Conservation (phyloP, 2,113 vertebrate genomes). For the Thunnus maccoyii region DNA sequence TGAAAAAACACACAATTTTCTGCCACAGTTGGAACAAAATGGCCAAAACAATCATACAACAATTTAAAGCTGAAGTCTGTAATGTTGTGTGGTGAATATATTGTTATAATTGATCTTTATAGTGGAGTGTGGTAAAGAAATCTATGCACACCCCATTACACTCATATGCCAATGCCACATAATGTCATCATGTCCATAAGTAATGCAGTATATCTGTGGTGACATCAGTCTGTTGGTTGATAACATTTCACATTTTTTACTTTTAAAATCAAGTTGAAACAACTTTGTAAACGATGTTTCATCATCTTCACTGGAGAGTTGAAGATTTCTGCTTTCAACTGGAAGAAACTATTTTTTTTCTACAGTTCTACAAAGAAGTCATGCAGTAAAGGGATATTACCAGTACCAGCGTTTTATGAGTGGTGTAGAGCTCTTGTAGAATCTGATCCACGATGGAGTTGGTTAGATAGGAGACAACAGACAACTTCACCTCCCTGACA, state of each 20-base stretch:
- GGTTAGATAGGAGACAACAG: constrained; percentile 92
- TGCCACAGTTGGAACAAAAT: no score
- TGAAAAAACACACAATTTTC: no score
- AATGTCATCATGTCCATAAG: background rate
- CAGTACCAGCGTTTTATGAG: constrained; percentile 92
- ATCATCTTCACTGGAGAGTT: background rate
- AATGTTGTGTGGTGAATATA: background rate
- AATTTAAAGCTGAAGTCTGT: constrained; percentile 26
- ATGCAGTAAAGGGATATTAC: constrained; percentile 75
- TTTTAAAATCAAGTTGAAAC: no score
- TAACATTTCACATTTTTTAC: background rate
- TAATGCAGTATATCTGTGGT: background rate
- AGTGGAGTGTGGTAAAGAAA: background rate
- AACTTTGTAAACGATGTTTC: background rate
- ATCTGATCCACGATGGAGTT: constrained; percentile 94
- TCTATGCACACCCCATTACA: no score
- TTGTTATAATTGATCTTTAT: background rate
- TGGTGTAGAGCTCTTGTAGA: constrained; percentile 90
- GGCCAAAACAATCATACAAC: no score
- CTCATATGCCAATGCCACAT: background rate
- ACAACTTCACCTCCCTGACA: constrained; percentile 91
- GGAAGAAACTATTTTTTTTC: background rate
- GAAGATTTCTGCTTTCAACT: background rate
- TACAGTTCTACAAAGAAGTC: constrained; percentile 62
- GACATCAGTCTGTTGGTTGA: background rate